phyloP scores from a whole-genome alignment of 2,113 vertebrate species.

The Salvator merianae region DNA sequence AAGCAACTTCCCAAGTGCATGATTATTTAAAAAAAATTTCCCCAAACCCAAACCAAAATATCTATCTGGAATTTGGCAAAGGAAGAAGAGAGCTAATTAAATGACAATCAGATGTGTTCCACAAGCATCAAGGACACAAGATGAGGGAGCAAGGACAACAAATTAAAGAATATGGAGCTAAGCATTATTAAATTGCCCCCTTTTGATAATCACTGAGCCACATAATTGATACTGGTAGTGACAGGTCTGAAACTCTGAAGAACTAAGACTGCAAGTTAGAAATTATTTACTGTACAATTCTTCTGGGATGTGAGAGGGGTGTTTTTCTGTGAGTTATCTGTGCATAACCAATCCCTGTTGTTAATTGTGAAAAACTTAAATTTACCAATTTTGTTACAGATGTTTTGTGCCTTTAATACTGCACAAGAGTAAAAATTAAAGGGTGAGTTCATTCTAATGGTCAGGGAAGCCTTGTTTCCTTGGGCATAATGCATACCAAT shows the following conservation, averaged over 20 bases:
- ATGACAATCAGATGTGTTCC: constrained; percentile 32
- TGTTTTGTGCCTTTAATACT: background rate
- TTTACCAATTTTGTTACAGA: background rate
- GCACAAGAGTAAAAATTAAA: background rate
- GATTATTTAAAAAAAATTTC: background rate
- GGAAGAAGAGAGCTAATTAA: constrained; percentile 41
- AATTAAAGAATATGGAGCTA: constrained; percentile 10
- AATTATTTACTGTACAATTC: background rate
- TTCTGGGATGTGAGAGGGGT: background rate
- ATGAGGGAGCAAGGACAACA: constrained; percentile 30
- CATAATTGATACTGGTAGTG: background rate
- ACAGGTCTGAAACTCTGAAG: constrained; percentile 19
- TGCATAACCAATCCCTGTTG: background rate
- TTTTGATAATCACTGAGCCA: constrained; percentile 25
- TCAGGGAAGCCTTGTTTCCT: background rate
- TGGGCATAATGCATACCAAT: background rate
- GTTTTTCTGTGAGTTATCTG: background rate
- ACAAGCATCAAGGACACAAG: constrained; percentile 44
- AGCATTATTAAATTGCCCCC: background rate
- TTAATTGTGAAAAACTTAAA: background rate
- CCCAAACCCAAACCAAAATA: constrained; percentile 25
- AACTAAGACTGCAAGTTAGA: background rate
- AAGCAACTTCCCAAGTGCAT: constrained; percentile 10
- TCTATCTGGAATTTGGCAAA: constrained; percentile 27
- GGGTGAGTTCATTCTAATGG: too few species aligned